Percentiles rank a stretch among this genome's conserved stretches.
Conservation (phyloP, 2,888 invertebrate species). For the Cerceris ruficornis region DNA sequence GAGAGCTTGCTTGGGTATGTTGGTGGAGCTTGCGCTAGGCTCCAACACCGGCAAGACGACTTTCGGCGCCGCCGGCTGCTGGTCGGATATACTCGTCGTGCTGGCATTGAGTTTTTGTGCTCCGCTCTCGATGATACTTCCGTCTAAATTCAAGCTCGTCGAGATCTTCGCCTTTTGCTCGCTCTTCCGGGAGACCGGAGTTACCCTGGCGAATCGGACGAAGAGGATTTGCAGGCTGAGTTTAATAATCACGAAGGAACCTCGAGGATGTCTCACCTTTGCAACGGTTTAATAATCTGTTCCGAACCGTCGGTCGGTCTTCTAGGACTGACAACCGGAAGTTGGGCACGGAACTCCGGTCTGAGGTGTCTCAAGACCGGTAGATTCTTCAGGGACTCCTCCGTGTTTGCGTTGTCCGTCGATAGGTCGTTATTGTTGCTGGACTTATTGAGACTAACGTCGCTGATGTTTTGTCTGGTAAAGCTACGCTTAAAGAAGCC, state of each 20-base stretch:
- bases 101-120: slow-evolving; percentile 70
- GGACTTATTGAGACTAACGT: slow-evolving; percentile 72
- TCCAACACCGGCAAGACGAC: slow-evolving; percentile 80
- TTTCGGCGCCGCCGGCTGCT: slow-evolving; percentile 81
- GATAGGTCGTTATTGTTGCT: slow-evolving; percentile 78
- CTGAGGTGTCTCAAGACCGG: slow-evolving; percentile 92
- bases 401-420: slow-evolving; percentile 72
- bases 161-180: slow-evolving; percentile 55
- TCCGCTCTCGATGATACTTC: slow-evolving; percentile 54
- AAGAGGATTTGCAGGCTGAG: not conserved
- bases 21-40: slow-evolving; percentile 71
- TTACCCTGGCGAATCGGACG: slow-evolving; percentile 46
- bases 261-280: slow-evolving; percentile 68
- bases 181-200: slow-evolving; percentile 50
- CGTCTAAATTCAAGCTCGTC: slow-evolving; percentile 28
- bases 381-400: slow-evolving; percentile 82
- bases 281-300: slow-evolving; percentile 77
- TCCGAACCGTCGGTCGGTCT: slow-evolving; percentile 79
- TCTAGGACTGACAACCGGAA: slow-evolving; percentile 84
- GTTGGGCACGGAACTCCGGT: slow-evolving; percentile 93
- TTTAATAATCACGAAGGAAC: not conserved
- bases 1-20: slow-evolving; percentile 68
- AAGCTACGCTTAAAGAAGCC: slow-evolving; percentile 85
- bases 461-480: slow-evolving; percentile 76
- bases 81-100: slow-evolving; percentile 78